Base-by-base conservation (phyloP, 2,797 vertebrate species). In the Ptychadena robeensis region DNA sequence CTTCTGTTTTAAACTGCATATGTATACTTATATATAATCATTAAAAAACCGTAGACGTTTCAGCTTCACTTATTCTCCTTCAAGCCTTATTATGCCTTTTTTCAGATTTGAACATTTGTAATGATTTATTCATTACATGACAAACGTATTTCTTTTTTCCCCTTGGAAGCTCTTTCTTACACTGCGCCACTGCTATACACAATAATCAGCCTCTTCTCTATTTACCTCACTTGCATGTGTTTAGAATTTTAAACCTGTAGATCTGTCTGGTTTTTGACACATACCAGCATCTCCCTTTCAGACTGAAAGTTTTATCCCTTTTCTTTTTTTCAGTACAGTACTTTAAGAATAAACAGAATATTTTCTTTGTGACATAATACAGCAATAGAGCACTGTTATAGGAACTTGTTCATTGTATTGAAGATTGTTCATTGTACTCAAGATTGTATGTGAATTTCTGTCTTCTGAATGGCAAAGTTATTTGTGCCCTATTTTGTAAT, bases 101-200 rank as follows among this genome's bases (percentile, higher is more conserved):
- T 80, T 61, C 66, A 79, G 65, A 79, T 59, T 79, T 25, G 64
- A 79, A 69, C 64, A 37, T 34, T 82, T 82, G 65, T 76, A 75
- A 71, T 78, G 57, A 76, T 82, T 82, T 72, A 83, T 78, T 83
- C 81, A 83, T 72, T 83, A 64, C 57, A 82, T 78, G 66, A 78
- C 59, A 78, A 83, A 40, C 67, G 27, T 8, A n/a, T 53, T 53
- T 53, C 68, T 44, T 77, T 57, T 77, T 64, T 82, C 73, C 73
- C 57, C 37, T 70, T 76, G 73, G 73, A 82, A 34, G 73, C 73
- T 77, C 53, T 64, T n/a, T 82, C 66, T 71, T 81, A 32, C 57
- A 7, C 53, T 35, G 35, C 79, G 57, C 69, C 79, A 64, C 67
- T 65, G 73, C 69, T 67, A 64, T 37, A 78, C 68, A 53, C 81